Percentiles rank a stretch among this genome's conserved stretches.
Conservation (phyloP, 2,888 invertebrate genomes). For the Sinelater perroti region DNA sequence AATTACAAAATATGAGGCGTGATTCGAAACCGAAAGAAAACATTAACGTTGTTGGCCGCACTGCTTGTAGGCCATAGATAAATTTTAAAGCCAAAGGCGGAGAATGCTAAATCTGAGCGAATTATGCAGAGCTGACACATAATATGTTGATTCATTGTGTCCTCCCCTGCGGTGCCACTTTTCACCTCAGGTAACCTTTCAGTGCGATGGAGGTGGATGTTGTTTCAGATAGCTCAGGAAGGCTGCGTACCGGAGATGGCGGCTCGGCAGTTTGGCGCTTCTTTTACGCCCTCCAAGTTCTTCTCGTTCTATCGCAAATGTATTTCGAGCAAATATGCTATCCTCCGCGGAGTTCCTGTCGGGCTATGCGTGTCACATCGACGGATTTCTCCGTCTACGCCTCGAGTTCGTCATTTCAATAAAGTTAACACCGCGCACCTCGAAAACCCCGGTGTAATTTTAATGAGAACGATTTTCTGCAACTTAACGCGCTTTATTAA, state of each 20-base stretch:
- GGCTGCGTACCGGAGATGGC: constrained; percentile 28
- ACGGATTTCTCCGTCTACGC: constrained; percentile 25
- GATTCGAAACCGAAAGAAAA: constrained; percentile 1
- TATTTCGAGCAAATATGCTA: constrained; percentile 29
- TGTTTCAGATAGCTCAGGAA: constrained; percentile 34
- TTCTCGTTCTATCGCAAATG: constrained; percentile 27
- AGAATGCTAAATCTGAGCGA: constrained; percentile 22
- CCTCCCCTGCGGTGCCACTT: constrained; percentile 22
- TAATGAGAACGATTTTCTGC: constrained; percentile 14
- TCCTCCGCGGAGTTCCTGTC: constrained; percentile 19
- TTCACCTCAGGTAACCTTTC: constrained; percentile 33
- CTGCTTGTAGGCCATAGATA: not conserved
- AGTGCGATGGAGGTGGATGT: constrained; percentile 31
- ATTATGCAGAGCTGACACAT: constrained; percentile 21
- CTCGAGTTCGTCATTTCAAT: constrained; percentile 23
- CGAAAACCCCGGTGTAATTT: constrained; percentile 7
- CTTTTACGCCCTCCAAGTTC: constrained; percentile 33
- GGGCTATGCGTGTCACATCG: constrained; percentile 25
- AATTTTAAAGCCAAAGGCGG: constrained; percentile 10
- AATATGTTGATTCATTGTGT: constrained; percentile 25
- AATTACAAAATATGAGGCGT: constrained; percentile 1
- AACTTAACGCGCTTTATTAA: constrained; percentile 4
- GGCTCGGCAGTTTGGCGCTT: constrained; percentile 28
- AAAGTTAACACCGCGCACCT: constrained; percentile 18
- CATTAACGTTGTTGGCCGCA: not conserved